These are phyloP conservation scores for Anoplophora glabripennis DNA, from an alignment of 1,140 invertebrate species.

Conservation along the genomic window DNA sequence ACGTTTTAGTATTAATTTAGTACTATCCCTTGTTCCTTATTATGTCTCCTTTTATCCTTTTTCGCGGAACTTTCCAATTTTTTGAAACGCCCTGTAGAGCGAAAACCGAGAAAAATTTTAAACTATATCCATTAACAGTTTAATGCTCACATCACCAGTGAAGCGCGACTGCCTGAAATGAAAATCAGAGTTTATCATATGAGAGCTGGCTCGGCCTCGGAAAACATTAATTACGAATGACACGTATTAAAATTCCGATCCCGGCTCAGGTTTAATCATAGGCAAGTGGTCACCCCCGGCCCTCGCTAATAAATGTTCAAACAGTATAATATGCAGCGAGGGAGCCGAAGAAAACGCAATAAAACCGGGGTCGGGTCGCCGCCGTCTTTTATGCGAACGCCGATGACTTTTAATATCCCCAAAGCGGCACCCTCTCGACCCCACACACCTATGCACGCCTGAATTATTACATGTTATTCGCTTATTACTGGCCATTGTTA, in stretches of 20 bases:
- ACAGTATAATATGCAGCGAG: slow-evolving; percentile 36
- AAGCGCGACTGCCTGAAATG: slow-evolving; percentile 1
- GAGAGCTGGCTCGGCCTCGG: background rate
- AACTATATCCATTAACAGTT: too few species aligned
- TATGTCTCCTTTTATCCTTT: too few species aligned
- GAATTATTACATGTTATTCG: slow-evolving; percentile 10
- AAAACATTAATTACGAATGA: slow-evolving; percentile 41
- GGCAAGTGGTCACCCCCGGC: slow-evolving; percentile 40
- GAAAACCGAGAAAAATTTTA: too few species aligned
- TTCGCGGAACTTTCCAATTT: too few species aligned
- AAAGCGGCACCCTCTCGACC: background rate
- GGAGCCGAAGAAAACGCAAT: slow-evolving; percentile 10
- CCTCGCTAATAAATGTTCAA: slow-evolving; percentile 44
- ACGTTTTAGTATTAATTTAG: too few species aligned
- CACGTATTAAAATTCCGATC: slow-evolving; percentile 45
- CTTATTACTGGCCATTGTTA: slow-evolving; percentile 3
- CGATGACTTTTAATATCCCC: slow-evolving; percentile 18
- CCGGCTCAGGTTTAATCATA: slow-evolving; percentile 40
- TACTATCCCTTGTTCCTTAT: too few species aligned
- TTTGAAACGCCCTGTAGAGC: too few species aligned
- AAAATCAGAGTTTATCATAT: slow-evolving; percentile 11
- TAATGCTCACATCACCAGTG: background rate
- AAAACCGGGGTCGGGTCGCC: slow-evolving; percentile 1
- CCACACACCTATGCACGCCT: slow-evolving; percentile 9
- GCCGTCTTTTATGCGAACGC: slow-evolving; percentile 5